Evolutionary conservation across 2,113 vertebrate species (phyloP).

Genomic region (Peromyscus leucopus): DNA sequence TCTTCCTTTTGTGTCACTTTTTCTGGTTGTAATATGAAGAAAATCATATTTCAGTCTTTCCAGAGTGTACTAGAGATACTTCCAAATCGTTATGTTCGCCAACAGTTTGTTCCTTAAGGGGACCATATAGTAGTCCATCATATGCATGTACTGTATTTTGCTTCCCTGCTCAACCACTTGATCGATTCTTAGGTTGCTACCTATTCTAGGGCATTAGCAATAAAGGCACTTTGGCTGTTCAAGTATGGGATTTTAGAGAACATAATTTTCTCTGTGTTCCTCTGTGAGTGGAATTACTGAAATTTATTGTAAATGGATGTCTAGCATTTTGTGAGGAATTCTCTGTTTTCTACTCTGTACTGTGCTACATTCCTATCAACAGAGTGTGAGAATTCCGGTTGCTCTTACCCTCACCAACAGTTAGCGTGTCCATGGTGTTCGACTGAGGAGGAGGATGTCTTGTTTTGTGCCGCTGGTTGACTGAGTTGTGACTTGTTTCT

Average conservation of each 20-base stretch:
- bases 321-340: conserved; percentile 11
- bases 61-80: neutral
- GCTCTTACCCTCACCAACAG: neutral
- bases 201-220: neutral
- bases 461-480: neutral
- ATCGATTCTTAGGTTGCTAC: neutral
- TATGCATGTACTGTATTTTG: neutral
- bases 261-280: neutral
- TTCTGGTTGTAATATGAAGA: neutral
- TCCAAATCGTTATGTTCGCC: neutral
- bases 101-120: neutral
- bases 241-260: conserved; percentile 53
- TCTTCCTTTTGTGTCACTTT: neutral
- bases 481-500: neutral
- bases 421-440: neutral
- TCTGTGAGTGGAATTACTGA: neutral
- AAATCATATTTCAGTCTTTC: neutral
- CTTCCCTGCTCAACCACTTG: neutral
- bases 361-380: neutral
- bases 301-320: neutral
- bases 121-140: neutral
- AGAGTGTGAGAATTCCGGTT: neutral
- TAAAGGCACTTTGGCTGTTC: conserved; percentile 32
- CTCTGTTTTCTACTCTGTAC: neutral
- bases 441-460: neutral